phyloP scores from a whole-genome alignment of 2,113 vertebrate genomes.

The Otocyon megalotis region DNA sequence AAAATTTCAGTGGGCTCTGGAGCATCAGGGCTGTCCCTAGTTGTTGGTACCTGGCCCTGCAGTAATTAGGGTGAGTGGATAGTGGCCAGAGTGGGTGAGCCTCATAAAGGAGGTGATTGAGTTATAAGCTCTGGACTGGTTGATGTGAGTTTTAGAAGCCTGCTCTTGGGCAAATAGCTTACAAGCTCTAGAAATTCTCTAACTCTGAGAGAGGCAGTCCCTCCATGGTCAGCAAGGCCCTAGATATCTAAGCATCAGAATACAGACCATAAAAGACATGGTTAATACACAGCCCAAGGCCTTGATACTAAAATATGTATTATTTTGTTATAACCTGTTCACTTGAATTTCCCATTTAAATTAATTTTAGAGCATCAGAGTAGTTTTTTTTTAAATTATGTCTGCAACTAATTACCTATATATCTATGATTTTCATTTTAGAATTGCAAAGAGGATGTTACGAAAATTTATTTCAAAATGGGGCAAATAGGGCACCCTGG shows the following conservation, averaged over 20 bases:
- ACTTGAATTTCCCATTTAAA: slow-evolving; percentile 10
- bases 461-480: not conserved
- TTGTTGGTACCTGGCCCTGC: not conserved
- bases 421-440: slow-evolving; percentile 8
- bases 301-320: not conserved
- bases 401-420: not conserved
- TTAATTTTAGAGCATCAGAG: not conserved
- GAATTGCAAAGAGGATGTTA: not conserved
- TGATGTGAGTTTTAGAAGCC: not conserved
- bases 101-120: not conserved
- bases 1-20: not conserved
- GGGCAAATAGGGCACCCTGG: not conserved
- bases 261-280: not conserved
- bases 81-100: not conserved
- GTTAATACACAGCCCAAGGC: not conserved
- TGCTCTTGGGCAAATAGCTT: not conserved
- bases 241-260: not conserved
- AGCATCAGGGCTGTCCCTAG: too few species aligned
- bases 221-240: not conserved
- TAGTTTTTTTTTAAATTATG: not conserved
- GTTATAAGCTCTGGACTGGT: not conserved
- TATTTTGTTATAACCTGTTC: not conserved
- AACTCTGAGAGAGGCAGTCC: not conserved
- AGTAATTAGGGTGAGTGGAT: not conserved
- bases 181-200: not conserved